phyloP scores from a whole-genome alignment of 2,797 vertebrate species.

The Pseudochirops corinnae region DNA sequence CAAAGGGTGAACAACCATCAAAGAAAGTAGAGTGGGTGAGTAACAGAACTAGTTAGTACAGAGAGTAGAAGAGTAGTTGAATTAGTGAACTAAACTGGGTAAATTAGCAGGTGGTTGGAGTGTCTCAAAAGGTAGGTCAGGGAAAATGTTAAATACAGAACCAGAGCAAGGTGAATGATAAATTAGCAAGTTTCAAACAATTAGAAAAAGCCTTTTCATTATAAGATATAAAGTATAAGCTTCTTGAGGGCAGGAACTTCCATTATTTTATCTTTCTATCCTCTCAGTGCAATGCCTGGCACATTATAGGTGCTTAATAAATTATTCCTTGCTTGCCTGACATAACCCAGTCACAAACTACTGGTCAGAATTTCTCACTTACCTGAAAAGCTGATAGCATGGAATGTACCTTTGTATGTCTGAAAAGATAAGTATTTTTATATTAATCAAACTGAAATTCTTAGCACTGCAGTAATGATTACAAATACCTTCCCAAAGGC shows the following conservation, averaged over 20 bases:
- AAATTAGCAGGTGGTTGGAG: too few species aligned
- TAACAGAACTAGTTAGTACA: not conserved
- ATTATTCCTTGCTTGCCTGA: not conserved
- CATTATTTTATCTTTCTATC: not conserved
- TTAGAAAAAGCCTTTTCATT: conserved; percentile 6
- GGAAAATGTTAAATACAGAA: conserved; percentile 16
- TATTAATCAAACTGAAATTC: conserved; percentile 25
- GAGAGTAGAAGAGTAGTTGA: not conserved
- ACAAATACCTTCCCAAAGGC: not conserved
- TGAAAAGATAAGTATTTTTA: conserved; percentile 78
- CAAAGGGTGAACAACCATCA: conserved; percentile 14
- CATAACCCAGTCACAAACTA: not conserved
- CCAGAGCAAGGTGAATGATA: not conserved
- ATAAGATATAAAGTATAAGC: not conserved
- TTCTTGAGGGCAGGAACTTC: not conserved
- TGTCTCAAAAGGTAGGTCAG: not conserved
- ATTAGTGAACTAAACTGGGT: not conserved
- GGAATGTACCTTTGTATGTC: conserved; percentile 94
- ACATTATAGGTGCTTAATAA: not conserved
- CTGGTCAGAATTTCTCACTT: conserved; percentile 72
- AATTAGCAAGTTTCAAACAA: conserved; percentile 21
- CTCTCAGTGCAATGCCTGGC: not conserved
- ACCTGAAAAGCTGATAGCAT: conserved; percentile 91
- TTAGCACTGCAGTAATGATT: not conserved
- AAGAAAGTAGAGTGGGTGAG: conserved; percentile 10